Percentiles rank a stretch among this genome's conserved stretches.
These are phyloP conservation scores for Heliconius charithonia DNA, from an alignment of 2,888 invertebrate species.

Conservation along the genomic window DNA sequence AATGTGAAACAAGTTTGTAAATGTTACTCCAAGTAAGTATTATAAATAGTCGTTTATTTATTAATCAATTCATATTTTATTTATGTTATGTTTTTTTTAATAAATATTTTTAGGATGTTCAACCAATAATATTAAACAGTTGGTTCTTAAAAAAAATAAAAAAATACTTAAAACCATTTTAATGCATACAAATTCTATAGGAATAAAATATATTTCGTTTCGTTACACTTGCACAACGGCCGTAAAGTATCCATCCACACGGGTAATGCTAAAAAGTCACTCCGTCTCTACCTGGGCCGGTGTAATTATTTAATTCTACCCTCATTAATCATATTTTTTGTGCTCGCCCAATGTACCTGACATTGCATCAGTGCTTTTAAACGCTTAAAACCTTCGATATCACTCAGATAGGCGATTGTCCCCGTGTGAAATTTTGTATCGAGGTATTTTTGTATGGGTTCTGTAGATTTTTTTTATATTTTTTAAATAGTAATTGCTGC, in stretches of 20 bases:
- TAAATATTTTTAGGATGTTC: no score
- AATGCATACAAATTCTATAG: no score
- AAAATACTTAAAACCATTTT: no score
- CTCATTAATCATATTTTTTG: conserved; percentile 82
- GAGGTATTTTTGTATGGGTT: conserved; percentile 17
- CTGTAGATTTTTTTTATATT: conserved; percentile 23
- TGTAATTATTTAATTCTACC: conserved; percentile 76
- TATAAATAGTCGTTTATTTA: not conserved
- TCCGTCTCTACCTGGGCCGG: conserved; percentile 60
- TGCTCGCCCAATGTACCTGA: conserved; percentile 61
- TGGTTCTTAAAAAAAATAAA: no score
- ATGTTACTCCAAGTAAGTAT: not conserved
- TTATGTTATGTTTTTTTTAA: no score
- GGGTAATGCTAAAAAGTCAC: conserved; percentile 63
- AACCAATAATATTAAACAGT: no score
- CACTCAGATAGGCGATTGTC: conserved; percentile 46
- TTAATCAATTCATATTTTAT: no score
- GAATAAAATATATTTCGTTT: not conserved
- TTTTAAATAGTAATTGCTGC: not conserved
- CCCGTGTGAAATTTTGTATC: conserved; percentile 10
- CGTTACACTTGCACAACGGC: not conserved
- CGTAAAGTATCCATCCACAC: conserved; percentile 17
- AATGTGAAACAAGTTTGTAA: not conserved
- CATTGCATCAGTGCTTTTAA: conserved; percentile 71
- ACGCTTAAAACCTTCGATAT: conserved; percentile 49